These are phyloP conservation scores for Nematolebias whitei DNA, from an alignment of 2,113 vertebrate species.

Conservation along the genomic window DNA sequence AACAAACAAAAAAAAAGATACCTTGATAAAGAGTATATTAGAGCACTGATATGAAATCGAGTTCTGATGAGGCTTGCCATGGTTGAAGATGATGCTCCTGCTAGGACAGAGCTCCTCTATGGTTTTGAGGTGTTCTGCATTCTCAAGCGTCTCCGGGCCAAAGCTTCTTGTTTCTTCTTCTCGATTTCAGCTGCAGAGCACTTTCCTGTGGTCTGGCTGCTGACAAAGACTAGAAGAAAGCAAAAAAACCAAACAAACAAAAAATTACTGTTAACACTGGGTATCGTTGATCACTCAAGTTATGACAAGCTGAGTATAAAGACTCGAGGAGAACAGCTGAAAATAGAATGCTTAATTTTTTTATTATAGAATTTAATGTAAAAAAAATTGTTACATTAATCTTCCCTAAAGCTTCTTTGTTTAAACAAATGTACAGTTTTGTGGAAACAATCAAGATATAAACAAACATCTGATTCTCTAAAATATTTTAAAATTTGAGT, in stretches of 20 bases:
- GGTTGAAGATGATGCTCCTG: constrained; percentile 33
- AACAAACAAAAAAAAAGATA: neutral
- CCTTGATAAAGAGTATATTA: neutral
- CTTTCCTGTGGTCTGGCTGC: constrained; percentile 79
- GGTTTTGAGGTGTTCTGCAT: constrained; percentile 74
- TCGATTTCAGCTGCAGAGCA: constrained; percentile 92
- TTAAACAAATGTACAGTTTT: too few relatives aligned
- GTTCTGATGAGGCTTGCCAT: neutral
- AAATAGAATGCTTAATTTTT: too few relatives aligned
- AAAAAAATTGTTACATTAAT: too few relatives aligned
- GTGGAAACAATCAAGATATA: too few relatives aligned
- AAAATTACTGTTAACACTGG: constrained; percentile 21
- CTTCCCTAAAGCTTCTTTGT: too few relatives aligned
- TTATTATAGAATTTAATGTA: too few relatives aligned
- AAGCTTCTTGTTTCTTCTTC: constrained; percentile 90
- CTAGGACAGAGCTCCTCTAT: constrained; percentile 3
- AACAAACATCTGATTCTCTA: too few relatives aligned
- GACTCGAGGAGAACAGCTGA: too few relatives aligned
- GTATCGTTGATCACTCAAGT: neutral
- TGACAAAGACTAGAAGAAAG: constrained; percentile 77
- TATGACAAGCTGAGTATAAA: too few relatives aligned
- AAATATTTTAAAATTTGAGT: too few relatives aligned
- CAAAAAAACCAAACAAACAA: constrained; percentile 28
- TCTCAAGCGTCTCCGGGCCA: constrained; percentile 85
- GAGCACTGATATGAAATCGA: neutral